Evolutionary conservation across 2,113 vertebrate species (phyloP).

Genomic region (Siphamia tubifer): DNA sequence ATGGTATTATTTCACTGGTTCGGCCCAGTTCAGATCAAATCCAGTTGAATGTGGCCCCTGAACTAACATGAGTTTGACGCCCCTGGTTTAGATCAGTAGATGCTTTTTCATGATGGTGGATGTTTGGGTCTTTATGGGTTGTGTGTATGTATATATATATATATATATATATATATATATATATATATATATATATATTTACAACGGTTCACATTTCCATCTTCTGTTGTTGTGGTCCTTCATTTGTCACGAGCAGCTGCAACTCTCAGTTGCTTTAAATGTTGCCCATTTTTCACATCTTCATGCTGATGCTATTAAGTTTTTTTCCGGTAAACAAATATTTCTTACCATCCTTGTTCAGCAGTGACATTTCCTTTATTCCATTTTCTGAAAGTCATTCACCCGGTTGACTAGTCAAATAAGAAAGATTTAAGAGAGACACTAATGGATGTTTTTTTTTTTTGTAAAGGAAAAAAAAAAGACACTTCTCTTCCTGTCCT

Average conservation of each 20-base stretch:
- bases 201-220: neutral
- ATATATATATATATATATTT: too few relatives aligned
- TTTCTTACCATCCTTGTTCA: neutral
- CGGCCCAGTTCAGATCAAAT: too few relatives aligned
- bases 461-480: neutral
- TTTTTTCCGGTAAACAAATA: neutral
- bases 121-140: too few relatives aligned
- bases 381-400: neutral
- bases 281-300: neutral
- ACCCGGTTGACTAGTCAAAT: neutral
- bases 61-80: too few relatives aligned
- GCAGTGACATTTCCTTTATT: neutral
- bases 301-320: neutral
- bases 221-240: neutral
- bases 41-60: too few relatives aligned
- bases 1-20: too few relatives aligned
- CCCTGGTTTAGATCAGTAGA: too few relatives aligned
- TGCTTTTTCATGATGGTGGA: too few relatives aligned
- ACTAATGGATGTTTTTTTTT: conserved; percentile 22
- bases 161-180: too few relatives aligned
- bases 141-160: too few relatives aligned
- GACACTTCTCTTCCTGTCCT: neutral
- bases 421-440: neutral
- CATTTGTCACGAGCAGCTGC: neutral
- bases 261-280: neutral